Evolutionary conservation across 2,888 invertebrate genomes (phyloP), one percentile per base, ranked within the genome.

Genomic region (Caenorhabditis uteleia): DNA sequence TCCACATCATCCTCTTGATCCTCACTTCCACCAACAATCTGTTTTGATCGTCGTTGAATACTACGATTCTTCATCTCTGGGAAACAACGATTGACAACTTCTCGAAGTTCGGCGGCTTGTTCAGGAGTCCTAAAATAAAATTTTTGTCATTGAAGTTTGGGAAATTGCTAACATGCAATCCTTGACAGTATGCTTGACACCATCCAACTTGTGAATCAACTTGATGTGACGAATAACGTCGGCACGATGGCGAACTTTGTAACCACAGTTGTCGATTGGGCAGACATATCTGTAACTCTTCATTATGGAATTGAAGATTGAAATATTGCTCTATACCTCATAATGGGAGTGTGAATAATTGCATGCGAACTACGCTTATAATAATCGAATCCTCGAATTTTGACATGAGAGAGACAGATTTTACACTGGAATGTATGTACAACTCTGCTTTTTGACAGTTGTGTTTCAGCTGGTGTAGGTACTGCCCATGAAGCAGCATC

Each of bases 281-380:
- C 61, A 61, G 1, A 34, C 18, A 27, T 45, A 61, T 45, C 60
- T 61, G 49, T 14, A 49, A 54, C 39, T 36, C n/a, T 18, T 4
- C 18, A 5, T 8, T 14, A 1, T n/a, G 14, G 16, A 8, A 34
- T 14, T 4, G 34, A 4, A 14, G 14, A 34, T 4, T 16, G 3
- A 18, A 36, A 20, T 18, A 18, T 3, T 7, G 16, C 10, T n/a
- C 36, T 26, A n/a, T 26, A 59, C 61, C 50, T 55, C 21, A 38
- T 34, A 8, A 61, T 29, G 25, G 18, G n/a, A 1, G 54, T 50
- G 23, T 61, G 61, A 21, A 54, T 46, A 6, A 61, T 55, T 14
- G 61, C 61, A 31, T 61, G 61, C 18, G 42, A 39, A 31, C 50
- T 45, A 20, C 61, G 18, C 29, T 55, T 55, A 21, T 45, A 36